phyloP scores from a whole-genome alignment of 2,888 invertebrate species.

The Orthosia gothica region DNA sequence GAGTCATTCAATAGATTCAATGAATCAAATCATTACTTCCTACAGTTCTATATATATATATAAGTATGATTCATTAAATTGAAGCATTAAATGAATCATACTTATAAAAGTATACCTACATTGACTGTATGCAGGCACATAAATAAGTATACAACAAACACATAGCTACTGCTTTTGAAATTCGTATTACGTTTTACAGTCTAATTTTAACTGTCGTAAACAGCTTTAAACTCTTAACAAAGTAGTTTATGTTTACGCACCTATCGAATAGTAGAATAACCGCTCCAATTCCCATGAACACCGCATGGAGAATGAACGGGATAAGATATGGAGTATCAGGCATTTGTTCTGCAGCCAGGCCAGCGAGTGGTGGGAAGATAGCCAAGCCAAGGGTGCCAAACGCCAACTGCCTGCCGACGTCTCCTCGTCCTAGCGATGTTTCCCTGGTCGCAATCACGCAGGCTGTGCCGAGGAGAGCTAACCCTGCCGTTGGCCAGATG shows the following conservation, averaged over 20 bases:
- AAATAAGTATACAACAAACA: constrained; percentile 5
- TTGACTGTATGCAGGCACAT: constrained; percentile 9
- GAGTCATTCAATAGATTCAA: constrained; percentile 59
- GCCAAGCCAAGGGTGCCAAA: constrained; percentile 95
- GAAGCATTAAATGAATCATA: constrained; percentile 58
- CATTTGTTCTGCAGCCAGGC: constrained; percentile 82
- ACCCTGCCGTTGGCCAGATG: constrained; percentile 94
- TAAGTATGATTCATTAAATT: too few species aligned
- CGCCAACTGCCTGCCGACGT: constrained; percentile 95
- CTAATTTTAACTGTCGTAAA: constrained; percentile 43
- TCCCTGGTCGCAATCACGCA: constrained; percentile 96
- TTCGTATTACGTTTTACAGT: constrained; percentile 20
- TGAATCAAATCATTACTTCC: constrained; percentile 47
- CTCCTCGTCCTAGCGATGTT: constrained; percentile 95
- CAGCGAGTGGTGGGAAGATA: constrained; percentile 93
- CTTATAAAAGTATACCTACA: constrained; percentile 32
- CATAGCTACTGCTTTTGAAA: constrained; percentile 14
- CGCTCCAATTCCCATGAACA: constrained; percentile 91
- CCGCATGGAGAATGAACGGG: constrained; percentile 92
- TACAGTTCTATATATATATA: too few species aligned
- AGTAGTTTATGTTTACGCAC: constrained; percentile 80
- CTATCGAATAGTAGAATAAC: constrained; percentile 91
- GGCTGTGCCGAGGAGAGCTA: constrained; percentile 94
- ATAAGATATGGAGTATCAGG: constrained; percentile 88
- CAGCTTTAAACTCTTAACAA: constrained; percentile 18